These are phyloP conservation scores for Apotomis capreana DNA, from an alignment of 2,888 invertebrate species.

Conservation along the genomic window DNA sequence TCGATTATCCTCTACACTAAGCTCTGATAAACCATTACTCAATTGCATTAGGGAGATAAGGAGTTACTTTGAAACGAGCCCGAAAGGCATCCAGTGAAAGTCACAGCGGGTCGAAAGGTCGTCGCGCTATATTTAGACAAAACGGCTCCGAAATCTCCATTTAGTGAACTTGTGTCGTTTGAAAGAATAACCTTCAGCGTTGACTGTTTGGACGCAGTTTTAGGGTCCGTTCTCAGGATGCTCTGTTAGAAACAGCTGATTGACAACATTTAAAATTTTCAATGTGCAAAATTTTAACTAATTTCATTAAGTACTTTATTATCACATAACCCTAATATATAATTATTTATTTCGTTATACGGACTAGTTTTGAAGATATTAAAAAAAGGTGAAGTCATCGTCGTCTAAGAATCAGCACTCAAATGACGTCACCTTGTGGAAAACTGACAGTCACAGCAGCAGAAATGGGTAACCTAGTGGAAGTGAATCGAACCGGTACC, in stretches of 20 bases:
- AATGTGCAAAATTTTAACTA: no score
- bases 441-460: no score
- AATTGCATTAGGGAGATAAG: slow-evolving; percentile 32
- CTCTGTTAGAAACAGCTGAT: background rate
- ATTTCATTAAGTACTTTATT: no score
- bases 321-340: no score
- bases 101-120: slow-evolving; percentile 38
- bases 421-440: no score
- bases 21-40: slow-evolving; percentile 26
- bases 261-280: no score
- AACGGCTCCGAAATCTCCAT: slow-evolving; percentile 16
- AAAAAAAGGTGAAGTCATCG: no score
- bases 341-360: no score
- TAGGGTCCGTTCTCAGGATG: slow-evolving; percentile 1
- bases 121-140: slow-evolving; percentile 30
- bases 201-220: background rate
- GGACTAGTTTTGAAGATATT: no score
- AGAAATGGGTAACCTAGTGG: no score
- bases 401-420: no score
- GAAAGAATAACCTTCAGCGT: slow-evolving; percentile 15
- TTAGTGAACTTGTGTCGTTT: slow-evolving; percentile 14
- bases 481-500: no score
- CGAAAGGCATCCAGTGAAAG: slow-evolving; percentile 24
- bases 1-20: slow-evolving; percentile 11
- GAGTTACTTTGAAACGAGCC: slow-evolving; percentile 29